Evolutionary conservation across 2,113 vertebrate species (phyloP).

Genomic region (Odocoileus virginianus): DNA sequence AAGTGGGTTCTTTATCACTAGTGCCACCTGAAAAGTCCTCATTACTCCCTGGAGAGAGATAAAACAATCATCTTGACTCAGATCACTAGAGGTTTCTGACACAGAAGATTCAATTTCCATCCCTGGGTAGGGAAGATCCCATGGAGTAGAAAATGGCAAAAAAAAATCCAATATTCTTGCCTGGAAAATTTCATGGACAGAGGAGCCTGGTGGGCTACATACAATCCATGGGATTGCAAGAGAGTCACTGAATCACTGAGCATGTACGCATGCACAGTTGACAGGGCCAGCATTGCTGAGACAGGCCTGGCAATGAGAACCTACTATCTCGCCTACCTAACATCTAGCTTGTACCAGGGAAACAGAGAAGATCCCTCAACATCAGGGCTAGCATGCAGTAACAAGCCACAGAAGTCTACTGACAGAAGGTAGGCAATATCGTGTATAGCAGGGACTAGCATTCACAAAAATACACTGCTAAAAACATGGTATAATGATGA

Average conservation of each 20-base stretch:
- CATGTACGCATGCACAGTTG: neutral
- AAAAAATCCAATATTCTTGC: neutral
- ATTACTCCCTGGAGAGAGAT: neutral
- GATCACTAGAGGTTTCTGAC: neutral
- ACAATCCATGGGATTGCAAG: neutral
- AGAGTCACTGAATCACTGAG: neutral
- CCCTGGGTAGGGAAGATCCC: neutral
- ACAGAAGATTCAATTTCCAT: neutral
- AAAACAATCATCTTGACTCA: neutral
- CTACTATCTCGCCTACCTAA: neutral
- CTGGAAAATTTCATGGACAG: neutral
- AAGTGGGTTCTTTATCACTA: neutral
- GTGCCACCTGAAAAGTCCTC: neutral
- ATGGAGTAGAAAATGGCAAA: neutral
- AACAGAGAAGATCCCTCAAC: neutral
- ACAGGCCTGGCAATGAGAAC: no score
- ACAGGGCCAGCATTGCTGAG: neutral
- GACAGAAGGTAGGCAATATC: neutral
- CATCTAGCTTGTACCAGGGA: neutral
- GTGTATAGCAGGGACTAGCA: neutral
- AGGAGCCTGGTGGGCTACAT: neutral
- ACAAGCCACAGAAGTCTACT: neutral
- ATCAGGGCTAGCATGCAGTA: neutral
- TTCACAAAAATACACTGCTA: neutral
- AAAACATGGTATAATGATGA: neutral